phyloP scores from a whole-genome alignment of 2,888 invertebrate species.

The Thalpophila matura region DNA sequence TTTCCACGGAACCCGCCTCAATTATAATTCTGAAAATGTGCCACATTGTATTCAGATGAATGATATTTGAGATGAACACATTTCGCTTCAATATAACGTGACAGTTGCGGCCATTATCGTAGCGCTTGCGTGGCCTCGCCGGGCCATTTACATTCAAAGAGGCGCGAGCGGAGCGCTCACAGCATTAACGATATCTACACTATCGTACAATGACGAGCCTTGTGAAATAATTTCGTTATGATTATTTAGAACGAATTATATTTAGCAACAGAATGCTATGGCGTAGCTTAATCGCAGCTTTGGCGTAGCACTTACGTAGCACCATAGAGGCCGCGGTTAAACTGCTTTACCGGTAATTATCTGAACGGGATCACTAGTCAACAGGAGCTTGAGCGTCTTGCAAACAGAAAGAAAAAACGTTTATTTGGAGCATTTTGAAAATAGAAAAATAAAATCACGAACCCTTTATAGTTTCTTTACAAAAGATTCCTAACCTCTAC shows the following conservation, averaged over 20 bases:
- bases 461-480: no score
- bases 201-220: neutral
- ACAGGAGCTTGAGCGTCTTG: no score
- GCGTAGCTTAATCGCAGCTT: neutral
- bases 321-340: neutral
- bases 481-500: no score
- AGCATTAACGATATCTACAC: neutral
- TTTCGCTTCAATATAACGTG: slow-evolving; percentile 3
- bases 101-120: slow-evolving; percentile 5
- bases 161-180: slow-evolving; percentile 1
- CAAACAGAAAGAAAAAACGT: no score
- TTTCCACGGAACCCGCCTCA: neutral
- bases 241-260: neutral
- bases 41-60: neutral
- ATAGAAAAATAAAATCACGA: no score
- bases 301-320: neutral
- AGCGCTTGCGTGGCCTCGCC: slow-evolving; percentile 3
- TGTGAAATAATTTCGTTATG: neutral
- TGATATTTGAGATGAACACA: neutral
- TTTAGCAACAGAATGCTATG: neutral
- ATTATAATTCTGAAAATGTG: slow-evolving; percentile 3
- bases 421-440: no score
- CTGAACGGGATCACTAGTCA: neutral
- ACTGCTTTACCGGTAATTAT: neutral
- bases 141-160: slow-evolving; percentile 12